Evolutionary conservation across 2,797 vertebrate genomes (phyloP).

Genomic region (Catharus ustulatus): DNA sequence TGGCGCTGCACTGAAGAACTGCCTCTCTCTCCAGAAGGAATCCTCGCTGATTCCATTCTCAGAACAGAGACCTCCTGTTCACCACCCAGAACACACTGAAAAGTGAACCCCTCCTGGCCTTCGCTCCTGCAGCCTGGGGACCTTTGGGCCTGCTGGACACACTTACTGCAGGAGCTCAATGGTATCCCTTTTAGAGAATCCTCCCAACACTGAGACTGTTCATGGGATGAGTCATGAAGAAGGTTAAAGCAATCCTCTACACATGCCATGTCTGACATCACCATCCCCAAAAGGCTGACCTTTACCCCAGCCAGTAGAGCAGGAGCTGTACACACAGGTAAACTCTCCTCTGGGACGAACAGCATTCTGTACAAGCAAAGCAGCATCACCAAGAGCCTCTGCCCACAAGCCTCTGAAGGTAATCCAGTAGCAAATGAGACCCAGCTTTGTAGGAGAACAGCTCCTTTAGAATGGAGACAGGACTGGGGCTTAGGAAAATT

Average conservation of each 20-base stretch:
- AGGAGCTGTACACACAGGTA: background rate
- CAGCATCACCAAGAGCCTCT: background rate
- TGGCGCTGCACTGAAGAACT: rapidly evolving
- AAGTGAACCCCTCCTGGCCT: background rate
- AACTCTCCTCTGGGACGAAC: background rate
- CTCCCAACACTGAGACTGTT: background rate
- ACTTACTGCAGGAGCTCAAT: background rate
- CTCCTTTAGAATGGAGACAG: background rate
- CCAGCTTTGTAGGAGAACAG: background rate
- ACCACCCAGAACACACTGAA: rapidly evolving
- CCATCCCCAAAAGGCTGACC: background rate
- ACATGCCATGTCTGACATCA: rapidly evolving
- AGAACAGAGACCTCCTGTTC: background rate
- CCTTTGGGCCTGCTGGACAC: background rate
- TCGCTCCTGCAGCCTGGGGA: background rate
- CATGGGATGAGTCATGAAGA: rapidly evolving
- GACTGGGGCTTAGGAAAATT: background rate
- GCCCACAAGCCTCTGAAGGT: background rate
- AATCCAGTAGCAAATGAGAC: background rate
- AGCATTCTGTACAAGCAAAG: background rate
- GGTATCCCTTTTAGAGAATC: background rate
- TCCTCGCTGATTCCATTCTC: rapidly evolving
- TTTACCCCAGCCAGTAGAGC: background rate
- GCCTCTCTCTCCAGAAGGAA: background rate
- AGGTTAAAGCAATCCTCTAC: background rate